Conservation (phyloP, 2,888 invertebrate species). For the Mallateleia sp. region DNA sequence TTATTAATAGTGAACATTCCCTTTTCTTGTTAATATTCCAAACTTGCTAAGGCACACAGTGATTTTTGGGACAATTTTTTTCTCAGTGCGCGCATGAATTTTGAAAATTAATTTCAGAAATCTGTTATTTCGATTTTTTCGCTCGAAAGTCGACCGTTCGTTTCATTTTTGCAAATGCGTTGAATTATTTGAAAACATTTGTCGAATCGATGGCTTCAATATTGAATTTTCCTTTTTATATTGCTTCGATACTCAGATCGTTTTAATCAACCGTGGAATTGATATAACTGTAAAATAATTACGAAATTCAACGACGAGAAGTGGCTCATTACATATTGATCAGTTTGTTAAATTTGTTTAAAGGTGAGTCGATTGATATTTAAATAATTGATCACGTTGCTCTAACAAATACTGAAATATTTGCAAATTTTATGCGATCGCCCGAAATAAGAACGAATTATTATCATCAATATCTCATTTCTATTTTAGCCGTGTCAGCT, state of each 20-base stretch:
- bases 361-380: constrained; percentile 50
- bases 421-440: constrained; percentile 49
- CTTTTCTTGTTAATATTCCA: no score
- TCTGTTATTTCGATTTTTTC: no score
- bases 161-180: no score
- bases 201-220: constrained; percentile 8
- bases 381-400: constrained; percentile 55
- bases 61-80: no score
- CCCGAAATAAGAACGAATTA: constrained; percentile 58
- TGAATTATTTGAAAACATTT: constrained; percentile 29
- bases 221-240: constrained; percentile 22
- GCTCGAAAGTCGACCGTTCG: no score
- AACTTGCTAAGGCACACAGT: no score
- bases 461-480: constrained; percentile 42
- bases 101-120: no score
- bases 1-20: no score
- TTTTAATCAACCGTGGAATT: constrained; percentile 22
- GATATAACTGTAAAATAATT: constrained; percentile 27
- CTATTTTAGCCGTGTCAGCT: constrained; percentile 37
- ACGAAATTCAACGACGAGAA: constrained; percentile 27
- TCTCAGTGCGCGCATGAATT: no score
- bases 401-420: constrained; percentile 51
- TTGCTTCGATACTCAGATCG: constrained; percentile 11
- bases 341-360: constrained; percentile 50
- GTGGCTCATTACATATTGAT: constrained; percentile 37